A percentile compares a stretch with the other conserved stretches of the same genome.
Evolutionary conservation across 1,140 invertebrate species (phyloP).

Genomic region (Lasioglossum baleicum): DNA sequence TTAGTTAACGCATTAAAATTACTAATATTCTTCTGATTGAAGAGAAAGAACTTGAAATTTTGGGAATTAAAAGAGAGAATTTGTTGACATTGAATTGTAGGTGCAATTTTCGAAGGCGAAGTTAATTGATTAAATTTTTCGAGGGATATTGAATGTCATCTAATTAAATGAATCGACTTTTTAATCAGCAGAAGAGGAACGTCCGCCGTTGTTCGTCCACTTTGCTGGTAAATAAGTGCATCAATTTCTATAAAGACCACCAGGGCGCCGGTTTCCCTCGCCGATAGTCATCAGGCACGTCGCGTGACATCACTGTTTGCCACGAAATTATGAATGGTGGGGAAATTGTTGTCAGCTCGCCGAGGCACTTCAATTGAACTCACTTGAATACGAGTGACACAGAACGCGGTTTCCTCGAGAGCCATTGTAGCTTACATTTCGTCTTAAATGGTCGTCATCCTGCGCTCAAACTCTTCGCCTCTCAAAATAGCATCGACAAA

Average conservation of each 20-base stretch:
- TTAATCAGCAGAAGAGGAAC: too few relatives aligned
- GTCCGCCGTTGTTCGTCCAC: too few relatives aligned
- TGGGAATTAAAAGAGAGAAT: too few relatives aligned
- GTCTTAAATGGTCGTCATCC: constrained; percentile 48
- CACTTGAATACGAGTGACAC: constrained; percentile 53
- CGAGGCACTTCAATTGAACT: constrained; percentile 68
- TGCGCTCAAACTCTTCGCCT: background rate
- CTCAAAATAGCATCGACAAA: constrained; percentile 48
- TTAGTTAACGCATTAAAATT: too few relatives aligned
- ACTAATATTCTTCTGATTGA: too few relatives aligned
- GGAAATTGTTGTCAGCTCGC: constrained; percentile 4
- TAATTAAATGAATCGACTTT: too few relatives aligned
- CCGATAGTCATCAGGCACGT: constrained; percentile 39
- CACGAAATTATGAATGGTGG: constrained; percentile 7
- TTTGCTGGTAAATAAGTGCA: background rate
- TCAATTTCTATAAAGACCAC: constrained; percentile 31
- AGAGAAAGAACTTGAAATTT: too few relatives aligned
- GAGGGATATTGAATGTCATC: too few relatives aligned
- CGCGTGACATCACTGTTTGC: constrained; percentile 55
- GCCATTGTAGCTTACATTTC: constrained; percentile 27
- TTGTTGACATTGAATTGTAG: too few relatives aligned
- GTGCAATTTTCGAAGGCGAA: too few relatives aligned
- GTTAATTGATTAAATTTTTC: too few relatives aligned
- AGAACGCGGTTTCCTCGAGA: constrained; percentile 47
- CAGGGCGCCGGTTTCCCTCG: constrained; percentile 12